Percentiles rank a stretch among this genome's conserved stretches.
Evolutionary conservation across 2,888 invertebrate species (phyloP).

Genomic region (Mesorhabditis spiculigera): DNA sequence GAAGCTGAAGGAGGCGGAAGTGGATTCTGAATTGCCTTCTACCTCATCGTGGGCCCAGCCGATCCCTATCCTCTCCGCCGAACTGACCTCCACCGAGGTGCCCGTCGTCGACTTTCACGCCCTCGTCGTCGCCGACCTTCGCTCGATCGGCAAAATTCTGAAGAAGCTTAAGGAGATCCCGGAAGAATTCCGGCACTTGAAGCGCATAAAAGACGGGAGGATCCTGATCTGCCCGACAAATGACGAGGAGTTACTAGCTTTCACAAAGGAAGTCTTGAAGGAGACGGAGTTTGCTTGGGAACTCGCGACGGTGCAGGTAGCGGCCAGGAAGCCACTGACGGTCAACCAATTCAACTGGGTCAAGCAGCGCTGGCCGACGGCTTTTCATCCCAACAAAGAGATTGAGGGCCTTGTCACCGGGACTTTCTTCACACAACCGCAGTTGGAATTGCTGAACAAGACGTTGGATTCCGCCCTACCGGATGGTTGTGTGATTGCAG

Average conservation of each 20-base stretch:
- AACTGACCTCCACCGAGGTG: neutral
- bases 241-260: neutral
- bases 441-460: neutral
- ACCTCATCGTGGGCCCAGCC: too few relatives aligned
- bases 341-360: neutral
- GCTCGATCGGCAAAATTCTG: neutral
- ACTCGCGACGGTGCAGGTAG: neutral
- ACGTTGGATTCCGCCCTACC: conserved; percentile 9
- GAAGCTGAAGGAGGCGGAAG: too few relatives aligned
- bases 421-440: neutral
- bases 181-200: neutral
- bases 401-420: neutral
- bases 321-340: neutral
- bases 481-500: conserved; percentile 12
- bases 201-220: neutral
- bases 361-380: neutral
- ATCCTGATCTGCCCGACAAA: neutral
- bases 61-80: neutral
- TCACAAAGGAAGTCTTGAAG: neutral
- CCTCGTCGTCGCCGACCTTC: neutral
- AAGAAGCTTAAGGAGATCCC: neutral
- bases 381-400: neutral
- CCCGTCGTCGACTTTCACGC: neutral
- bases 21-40: too few relatives aligned
- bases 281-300: neutral